These are phyloP conservation scores for Andrena chrysosceles DNA, from an alignment of 2,888 invertebrate species.

Conservation along the genomic window DNA sequence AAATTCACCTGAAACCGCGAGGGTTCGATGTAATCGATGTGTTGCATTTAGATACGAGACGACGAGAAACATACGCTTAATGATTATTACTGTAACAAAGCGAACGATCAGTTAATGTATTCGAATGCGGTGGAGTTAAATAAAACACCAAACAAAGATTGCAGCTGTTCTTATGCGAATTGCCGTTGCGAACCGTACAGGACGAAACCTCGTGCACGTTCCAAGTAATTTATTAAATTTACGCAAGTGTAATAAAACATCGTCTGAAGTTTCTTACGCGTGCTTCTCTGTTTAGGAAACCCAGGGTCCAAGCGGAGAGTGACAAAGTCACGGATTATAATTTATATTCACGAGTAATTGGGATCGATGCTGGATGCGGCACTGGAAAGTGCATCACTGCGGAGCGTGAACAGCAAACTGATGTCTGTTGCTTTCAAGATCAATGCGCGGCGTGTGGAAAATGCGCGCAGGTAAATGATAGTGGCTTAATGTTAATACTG, in stretches of 20 bases:
- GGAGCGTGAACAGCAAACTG: constrained; percentile 52
- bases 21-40: neutral
- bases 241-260: neutral
- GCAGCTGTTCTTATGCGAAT: constrained; percentile 14
- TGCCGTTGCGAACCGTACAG: constrained; percentile 13
- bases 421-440: constrained; percentile 47
- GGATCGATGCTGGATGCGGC: constrained; percentile 26
- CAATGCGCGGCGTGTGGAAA: constrained; percentile 16
- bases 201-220: neutral
- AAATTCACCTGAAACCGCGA: neutral
- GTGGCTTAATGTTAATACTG: neutral
- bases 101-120: neutral
- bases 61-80: neutral
- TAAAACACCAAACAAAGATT: constrained; percentile 1
- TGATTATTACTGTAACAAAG: neutral
- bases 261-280: neutral
- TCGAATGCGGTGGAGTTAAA: neutral
- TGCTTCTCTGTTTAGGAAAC: constrained; percentile 9
- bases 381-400: neutral
- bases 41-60: constrained; percentile 4
- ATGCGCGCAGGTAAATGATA: constrained; percentile 16
- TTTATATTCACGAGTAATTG: neutral
- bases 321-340: constrained; percentile 1
- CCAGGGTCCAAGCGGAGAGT: neutral
- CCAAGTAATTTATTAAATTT: constrained; percentile 35